Conservation (phyloP, 35 echinoderm and acorn worm genomes). For the Ptychodera flava region DNA sequence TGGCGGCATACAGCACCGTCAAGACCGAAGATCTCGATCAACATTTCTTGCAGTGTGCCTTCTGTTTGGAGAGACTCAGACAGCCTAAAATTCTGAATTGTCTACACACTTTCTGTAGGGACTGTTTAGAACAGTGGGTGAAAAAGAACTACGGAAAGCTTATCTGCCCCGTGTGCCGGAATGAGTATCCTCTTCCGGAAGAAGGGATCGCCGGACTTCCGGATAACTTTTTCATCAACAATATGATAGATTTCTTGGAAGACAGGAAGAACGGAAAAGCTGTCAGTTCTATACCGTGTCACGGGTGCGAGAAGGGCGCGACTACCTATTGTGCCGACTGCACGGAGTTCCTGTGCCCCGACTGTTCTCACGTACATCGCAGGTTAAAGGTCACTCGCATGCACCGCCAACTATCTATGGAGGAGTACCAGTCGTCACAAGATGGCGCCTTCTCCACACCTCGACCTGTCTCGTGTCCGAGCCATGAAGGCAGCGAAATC, state of each 20-base stretch:
- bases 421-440: slow-evolving; percentile 49
- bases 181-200: slow-evolving; percentile 58
- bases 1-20: not conserved
- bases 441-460: too few relatives aligned
- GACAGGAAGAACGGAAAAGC: slow-evolving; percentile 60
- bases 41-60: slow-evolving; percentile 47
- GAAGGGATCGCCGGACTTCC: slow-evolving; percentile 58
- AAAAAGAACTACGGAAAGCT: slow-evolving; percentile 38
- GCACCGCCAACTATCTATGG: slow-evolving; percentile 61
- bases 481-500: slow-evolving; percentile 56
- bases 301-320: slow-evolving; percentile 80
- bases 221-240: slow-evolving; percentile 97
- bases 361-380: slow-evolving; percentile 74
- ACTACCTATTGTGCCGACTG: slow-evolving; percentile 78
- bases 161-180: slow-evolving; percentile 85
- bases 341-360: slow-evolving; percentile 72
- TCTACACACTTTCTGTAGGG: slow-evolving; percentile 56
- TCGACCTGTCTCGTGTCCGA: slow-evolving; percentile 50
- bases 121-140: slow-evolving; percentile 49
- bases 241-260: slow-evolving; percentile 93
- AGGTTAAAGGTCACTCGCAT: slow-evolving; percentile 61
- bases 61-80: slow-evolving; percentile 43
- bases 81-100: slow-evolving; percentile 56
- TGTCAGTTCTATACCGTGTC: slow-evolving; percentile 38
- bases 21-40: slow-evolving; percentile 12